Conservation (phyloP, 1,140 invertebrate genomes). For the Drosophila funebris region DNA sequence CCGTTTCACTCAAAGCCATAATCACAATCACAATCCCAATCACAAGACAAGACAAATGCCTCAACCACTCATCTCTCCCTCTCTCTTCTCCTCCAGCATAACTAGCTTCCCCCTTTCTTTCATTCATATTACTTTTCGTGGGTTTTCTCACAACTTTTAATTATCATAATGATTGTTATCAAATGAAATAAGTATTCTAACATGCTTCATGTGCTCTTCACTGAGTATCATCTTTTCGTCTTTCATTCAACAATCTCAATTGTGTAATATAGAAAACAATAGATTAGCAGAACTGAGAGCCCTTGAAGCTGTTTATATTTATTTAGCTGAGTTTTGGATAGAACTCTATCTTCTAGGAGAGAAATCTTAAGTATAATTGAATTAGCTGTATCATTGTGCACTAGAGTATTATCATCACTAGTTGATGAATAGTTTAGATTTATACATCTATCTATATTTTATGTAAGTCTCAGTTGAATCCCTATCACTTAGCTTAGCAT, state of each 20-base stretch:
- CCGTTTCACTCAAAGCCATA: constrained; percentile 58
- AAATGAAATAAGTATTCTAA: not conserved
- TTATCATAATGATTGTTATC: constrained; percentile 10
- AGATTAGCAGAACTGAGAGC: not conserved
- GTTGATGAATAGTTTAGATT: too few relatives aligned
- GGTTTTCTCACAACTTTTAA: constrained; percentile 10
- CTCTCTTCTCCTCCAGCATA: constrained; percentile 10
- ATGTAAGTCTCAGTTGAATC: too few relatives aligned
- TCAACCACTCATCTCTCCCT: too few relatives aligned
- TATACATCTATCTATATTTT: too few relatives aligned
- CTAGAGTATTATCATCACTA: too few relatives aligned
- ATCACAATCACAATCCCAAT: constrained; percentile 59
- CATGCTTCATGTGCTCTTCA: not conserved
- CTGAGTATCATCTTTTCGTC: not conserved
- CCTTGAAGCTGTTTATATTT: not conserved
- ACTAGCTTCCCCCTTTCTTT: constrained; percentile 24
- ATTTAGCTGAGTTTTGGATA: not conserved
- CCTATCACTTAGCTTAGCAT: too few relatives aligned
- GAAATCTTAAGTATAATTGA: too few relatives aligned
- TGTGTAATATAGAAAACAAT: not conserved
- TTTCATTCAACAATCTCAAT: not conserved
- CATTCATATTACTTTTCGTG: not conserved
- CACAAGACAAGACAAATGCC: constrained; percentile 7
- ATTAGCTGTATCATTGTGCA: too few relatives aligned
- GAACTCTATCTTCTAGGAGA: too few relatives aligned